A percentile compares a stretch with the other conserved stretches of the same genome.
phyloP scores from a whole-genome alignment of 2,888 invertebrate genomes.

The Subacronicta megacephala region DNA sequence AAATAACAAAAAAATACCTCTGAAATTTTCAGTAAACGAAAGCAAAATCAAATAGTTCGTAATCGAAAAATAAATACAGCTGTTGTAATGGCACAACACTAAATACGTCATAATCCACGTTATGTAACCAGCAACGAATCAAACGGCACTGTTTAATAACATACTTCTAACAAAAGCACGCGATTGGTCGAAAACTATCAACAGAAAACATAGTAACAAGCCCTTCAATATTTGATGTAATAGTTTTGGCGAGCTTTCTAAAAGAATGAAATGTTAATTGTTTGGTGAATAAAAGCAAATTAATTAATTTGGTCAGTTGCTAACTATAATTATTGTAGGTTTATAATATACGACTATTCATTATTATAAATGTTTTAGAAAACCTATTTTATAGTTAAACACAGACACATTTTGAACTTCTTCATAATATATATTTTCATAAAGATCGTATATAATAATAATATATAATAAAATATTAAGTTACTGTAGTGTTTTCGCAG shows the following conservation, averaged over 20 bases:
- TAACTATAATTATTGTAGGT: neutral
- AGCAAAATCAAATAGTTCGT: neutral
- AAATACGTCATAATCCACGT: slow-evolving; percentile 37
- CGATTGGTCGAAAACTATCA: slow-evolving; percentile 47
- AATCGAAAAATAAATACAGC: slow-evolving; percentile 21
- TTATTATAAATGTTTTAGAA: too few relatives aligned
- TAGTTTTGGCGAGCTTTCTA: slow-evolving; percentile 36
- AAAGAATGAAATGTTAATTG: slow-evolving; percentile 47
- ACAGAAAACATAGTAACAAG: slow-evolving; percentile 46
- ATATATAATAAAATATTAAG: too few relatives aligned
- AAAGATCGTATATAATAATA: too few relatives aligned
- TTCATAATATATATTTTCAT: too few relatives aligned
- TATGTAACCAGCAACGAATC: slow-evolving; percentile 51
- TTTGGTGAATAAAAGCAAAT: slow-evolving; percentile 21
- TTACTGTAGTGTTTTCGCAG: too few relatives aligned
- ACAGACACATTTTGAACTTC: too few relatives aligned
- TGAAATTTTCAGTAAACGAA: neutral
- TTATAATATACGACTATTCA: neutral
- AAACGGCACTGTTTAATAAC: slow-evolving; percentile 51
- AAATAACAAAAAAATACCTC: slow-evolving; percentile 4
- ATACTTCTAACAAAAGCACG: slow-evolving; percentile 37
- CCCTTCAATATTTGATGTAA: slow-evolving; percentile 40
- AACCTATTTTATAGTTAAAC: too few relatives aligned
- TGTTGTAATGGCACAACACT: slow-evolving; percentile 29
- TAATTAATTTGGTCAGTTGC: slow-evolving; percentile 15